Conservation (phyloP, 1,140 invertebrate species). For the Mycetomoellerius zeteki region DNA sequence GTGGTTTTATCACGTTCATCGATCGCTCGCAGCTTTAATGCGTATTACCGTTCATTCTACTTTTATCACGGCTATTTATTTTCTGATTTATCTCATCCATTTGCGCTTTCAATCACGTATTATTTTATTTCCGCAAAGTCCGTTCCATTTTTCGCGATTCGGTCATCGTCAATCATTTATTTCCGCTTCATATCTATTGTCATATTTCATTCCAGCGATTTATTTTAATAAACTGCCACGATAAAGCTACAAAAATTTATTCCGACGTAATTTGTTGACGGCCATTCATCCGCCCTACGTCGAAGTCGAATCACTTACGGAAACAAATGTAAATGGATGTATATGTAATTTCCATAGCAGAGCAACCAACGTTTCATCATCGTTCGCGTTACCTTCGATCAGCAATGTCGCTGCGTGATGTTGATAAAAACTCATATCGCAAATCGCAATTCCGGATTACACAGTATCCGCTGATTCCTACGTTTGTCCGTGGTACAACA, state of each 20-base stretch:
- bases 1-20: slow-evolving; percentile 55
- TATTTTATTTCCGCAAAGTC: slow-evolving; percentile 66
- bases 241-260: slow-evolving; percentile 66
- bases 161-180: slow-evolving; percentile 65
- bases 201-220: slow-evolving; percentile 63
- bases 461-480: background rate
- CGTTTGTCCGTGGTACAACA: background rate
- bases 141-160: slow-evolving; percentile 63
- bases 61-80: slow-evolving; percentile 64
- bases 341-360: slow-evolving; percentile 24
- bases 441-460: slow-evolving; percentile 9
- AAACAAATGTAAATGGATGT: slow-evolving; percentile 63
- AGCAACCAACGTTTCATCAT: slow-evolving; percentile 39
- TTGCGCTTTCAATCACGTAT: slow-evolving; percentile 64
- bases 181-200: slow-evolving; percentile 65
- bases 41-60: slow-evolving; percentile 64
- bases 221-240: slow-evolving; percentile 64
- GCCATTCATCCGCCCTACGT: slow-evolving; percentile 56
- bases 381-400: slow-evolving; percentile 22
- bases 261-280: slow-evolving; percentile 59
- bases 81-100: slow-evolving; percentile 65
- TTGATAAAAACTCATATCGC: background rate
- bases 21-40: slow-evolving; percentile 56
- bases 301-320: slow-evolving; percentile 59
- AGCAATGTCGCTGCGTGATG: background rate